phyloP scores from a whole-genome alignment of 2,113 vertebrate genomes.

The Brachyhypopomus gauderio region DNA sequence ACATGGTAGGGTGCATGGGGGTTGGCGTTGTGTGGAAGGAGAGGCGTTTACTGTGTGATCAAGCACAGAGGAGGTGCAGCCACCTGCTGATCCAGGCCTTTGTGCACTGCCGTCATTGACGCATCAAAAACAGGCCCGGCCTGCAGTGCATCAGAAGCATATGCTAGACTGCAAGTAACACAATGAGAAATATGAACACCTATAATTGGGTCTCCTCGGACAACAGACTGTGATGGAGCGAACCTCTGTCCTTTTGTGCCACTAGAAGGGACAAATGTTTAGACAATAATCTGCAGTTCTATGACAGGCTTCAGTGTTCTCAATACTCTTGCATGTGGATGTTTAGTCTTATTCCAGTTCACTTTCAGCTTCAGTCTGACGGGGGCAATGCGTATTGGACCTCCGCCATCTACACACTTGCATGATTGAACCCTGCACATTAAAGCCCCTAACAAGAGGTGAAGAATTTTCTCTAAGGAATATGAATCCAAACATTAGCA shows the following conservation, averaged over 20 bases:
- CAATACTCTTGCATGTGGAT: too few relatives aligned
- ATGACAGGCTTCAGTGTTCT: neutral
- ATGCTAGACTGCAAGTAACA: constrained; percentile 29
- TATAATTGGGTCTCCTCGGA: constrained; percentile 64
- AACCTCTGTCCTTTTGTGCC: constrained; percentile 44
- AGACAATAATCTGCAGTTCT: constrained; percentile 14
- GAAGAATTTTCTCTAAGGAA: constrained; percentile 21
- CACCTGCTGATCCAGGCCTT: constrained; percentile 54
- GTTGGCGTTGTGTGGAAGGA: constrained; percentile 39
- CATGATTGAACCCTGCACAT: neutral
- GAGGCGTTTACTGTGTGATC: constrained; percentile 15
- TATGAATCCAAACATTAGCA: constrained; percentile 17
- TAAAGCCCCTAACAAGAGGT: constrained; percentile 21
- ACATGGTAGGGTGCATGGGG: constrained; percentile 37
- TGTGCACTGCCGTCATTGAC: constrained; percentile 62
- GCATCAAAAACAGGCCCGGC: constrained; percentile 49
- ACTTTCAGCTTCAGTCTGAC: neutral
- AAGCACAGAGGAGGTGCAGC: neutral
- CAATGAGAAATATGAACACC: constrained; percentile 50
- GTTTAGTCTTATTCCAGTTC: neutral
- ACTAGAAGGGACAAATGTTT: constrained; percentile 20
- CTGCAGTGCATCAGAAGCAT: constrained; percentile 36
- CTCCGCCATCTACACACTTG: neutral
- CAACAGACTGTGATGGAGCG: constrained; percentile 43
- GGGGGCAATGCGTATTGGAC: constrained; percentile 45